These are phyloP conservation scores for Drosophila longiperda DNA, from an alignment of 2,888 invertebrate species.

Conservation along the genomic window DNA sequence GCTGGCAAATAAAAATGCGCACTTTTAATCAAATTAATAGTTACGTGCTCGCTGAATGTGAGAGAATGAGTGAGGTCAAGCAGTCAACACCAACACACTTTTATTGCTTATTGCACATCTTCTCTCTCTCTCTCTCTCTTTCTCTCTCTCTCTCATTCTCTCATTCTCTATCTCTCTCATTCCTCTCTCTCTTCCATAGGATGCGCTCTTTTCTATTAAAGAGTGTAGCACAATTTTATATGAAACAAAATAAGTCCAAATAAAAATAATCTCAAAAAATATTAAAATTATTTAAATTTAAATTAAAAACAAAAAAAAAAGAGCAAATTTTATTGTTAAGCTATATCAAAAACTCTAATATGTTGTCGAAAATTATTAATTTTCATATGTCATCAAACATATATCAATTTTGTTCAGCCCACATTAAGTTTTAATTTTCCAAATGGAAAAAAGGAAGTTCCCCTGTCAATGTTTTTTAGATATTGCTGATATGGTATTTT, in stretches of 20 bases:
- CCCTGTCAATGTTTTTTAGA: too few species aligned
- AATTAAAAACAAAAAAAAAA: background rate
- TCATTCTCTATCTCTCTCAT: background rate
- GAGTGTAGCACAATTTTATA: background rate
- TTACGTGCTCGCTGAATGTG: conserved; percentile 30
- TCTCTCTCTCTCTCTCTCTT: background rate
- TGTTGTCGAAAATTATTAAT: background rate
- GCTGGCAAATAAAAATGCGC: conserved; percentile 68
- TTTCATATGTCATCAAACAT: background rate
- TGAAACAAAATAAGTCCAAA: background rate
- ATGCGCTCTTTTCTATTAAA: conserved; percentile 15
- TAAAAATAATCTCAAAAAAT: background rate
- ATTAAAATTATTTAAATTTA: background rate
- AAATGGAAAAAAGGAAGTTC: too few species aligned
- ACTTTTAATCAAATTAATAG: conserved; percentile 78
- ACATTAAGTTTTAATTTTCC: background rate
- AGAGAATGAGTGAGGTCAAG: conserved; percentile 40
- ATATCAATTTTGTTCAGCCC: too few species aligned
- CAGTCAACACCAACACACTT: conserved; percentile 22
- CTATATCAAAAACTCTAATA: background rate
- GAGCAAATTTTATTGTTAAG: too few species aligned
- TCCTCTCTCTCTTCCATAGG: background rate
- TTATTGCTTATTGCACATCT: background rate
- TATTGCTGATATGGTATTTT: too few species aligned
- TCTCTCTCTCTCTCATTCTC: background rate